Evolutionary conservation across 2,888 invertebrate species (phyloP), one percentile per base, ranked within the genome.

Genomic region (Cantharis flavilabris): DNA sequence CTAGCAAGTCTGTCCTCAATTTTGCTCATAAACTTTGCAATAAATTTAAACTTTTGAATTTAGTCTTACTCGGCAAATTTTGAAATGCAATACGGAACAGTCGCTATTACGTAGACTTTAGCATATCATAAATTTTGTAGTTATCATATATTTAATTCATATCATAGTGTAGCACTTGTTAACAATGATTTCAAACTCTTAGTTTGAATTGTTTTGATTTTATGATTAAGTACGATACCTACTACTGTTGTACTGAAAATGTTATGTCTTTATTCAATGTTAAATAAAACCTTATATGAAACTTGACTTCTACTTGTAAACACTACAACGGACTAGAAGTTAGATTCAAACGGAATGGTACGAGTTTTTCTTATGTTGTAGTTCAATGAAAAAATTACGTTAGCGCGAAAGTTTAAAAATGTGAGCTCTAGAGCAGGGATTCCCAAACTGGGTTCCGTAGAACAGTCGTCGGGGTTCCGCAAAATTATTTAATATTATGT

Each of bases 101-200:
- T 26, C 18, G 63, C 18, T 64, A 64, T 30, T 72, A 23, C 9
- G 69, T 70, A 64, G 26, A 64, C 30, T 64, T 11, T 72, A 72
- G 72, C 72, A 72, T 72, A 72, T 72, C 72, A 72, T 30, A 72
- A 65, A 28, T 65, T 63, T 64, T 69, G 49, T 73, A 18, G 28
- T 69, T 26, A 71, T n/a, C 65, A 67, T 20, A 20, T 23, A 65
- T 64, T 72, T 67, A 23, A 67, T 67, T 72, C 73, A 73, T 73
- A 73, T 73, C 73, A 69, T 69, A 69, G 16, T 18, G 13, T 49
- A 71, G 71, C 63, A 63, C 62, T 63, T 71, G 71, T 71, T 71
- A 26, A 26, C n/a, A 23, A 26, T 67, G 13, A 67, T 67, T 67
- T 23, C 65, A 67, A 67, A 67, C 65, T 23, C 14, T 67, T 7